phyloP scores from a whole-genome alignment of 2,888 invertebrate genomes.

The Cataglyphis rosenhaueri region DNA sequence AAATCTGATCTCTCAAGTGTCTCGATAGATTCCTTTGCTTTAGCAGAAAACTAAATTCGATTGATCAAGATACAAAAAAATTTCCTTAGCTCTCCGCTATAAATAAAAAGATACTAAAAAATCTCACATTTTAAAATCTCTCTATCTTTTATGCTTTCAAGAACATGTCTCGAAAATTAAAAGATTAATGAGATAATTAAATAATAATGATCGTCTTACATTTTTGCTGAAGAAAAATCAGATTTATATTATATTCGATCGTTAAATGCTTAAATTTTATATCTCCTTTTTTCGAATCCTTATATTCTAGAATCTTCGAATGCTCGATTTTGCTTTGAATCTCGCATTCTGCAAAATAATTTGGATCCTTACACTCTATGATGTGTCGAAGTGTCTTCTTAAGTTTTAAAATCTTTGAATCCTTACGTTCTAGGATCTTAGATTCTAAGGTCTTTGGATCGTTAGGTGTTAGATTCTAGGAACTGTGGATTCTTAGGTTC shows the following conservation, averaged over 20 bases:
- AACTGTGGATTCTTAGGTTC: constrained; percentile 51
- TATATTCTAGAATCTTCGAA: constrained; percentile 48
- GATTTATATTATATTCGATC: neutral
- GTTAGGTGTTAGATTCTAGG: constrained; percentile 49
- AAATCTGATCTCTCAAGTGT: neutral
- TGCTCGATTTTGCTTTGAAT: constrained; percentile 6
- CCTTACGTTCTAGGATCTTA: constrained; percentile 48
- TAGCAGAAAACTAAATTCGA: neutral
- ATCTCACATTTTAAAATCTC: neutral
- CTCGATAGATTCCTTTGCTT: neutral
- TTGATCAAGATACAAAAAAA: neutral
- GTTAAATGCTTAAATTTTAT: constrained; percentile 34
- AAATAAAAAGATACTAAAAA: neutral
- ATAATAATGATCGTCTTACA: neutral
- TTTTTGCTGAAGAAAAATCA: neutral
- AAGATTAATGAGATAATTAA: too few species aligned
- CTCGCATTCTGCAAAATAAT: constrained; percentile 21
- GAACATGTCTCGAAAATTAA: neutral
- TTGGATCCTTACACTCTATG: constrained; percentile 41
- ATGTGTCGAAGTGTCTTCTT: constrained; percentile 25
- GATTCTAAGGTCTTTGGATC: constrained; percentile 53
- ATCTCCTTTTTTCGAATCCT: constrained; percentile 27
- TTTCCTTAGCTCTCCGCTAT: neutral
- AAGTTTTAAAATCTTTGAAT: constrained; percentile 50
- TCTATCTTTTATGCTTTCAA: neutral